Evolutionary conservation across 2,113 vertebrate species (phyloP).

Genomic region (Dicerorhinus sumatrensis): DNA sequence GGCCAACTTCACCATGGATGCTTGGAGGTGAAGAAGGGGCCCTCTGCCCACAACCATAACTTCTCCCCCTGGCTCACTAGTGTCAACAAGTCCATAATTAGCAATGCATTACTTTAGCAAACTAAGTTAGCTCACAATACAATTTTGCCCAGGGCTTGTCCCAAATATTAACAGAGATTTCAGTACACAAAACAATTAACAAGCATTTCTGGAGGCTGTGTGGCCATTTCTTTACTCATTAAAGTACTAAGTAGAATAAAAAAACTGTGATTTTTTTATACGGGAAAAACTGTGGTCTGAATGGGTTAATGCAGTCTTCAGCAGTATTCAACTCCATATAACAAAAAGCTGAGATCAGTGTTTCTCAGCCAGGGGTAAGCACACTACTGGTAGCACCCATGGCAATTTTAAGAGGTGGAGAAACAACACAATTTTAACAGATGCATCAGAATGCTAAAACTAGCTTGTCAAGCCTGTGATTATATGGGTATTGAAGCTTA

Average conservation of each 20-base stretch:
- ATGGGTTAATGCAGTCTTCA: neutral
- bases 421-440: constrained; percentile 9
- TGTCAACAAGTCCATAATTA: neutral
- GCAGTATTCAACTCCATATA: neutral
- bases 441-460: neutral
- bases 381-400: neutral
- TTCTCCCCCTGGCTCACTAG: neutral
- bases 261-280: neutral
- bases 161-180: constrained; percentile 14
- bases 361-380: neutral
- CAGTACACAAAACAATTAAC: neutral
- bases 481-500: neutral
- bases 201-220: neutral
- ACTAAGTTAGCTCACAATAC: neutral
- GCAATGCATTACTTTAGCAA: neutral
- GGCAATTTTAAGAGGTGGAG: neutral
- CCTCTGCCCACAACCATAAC: neutral
- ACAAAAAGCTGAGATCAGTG: constrained; percentile 42
- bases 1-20: neutral
- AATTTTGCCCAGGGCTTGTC: neutral
- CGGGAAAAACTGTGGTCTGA: neutral
- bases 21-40: neutral
- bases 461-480: neutral
- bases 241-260: neutral
- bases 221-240: neutral